Base-by-base conservation (phyloP, 2,113 vertebrate genomes). In the Cavia porcellus region DNA sequence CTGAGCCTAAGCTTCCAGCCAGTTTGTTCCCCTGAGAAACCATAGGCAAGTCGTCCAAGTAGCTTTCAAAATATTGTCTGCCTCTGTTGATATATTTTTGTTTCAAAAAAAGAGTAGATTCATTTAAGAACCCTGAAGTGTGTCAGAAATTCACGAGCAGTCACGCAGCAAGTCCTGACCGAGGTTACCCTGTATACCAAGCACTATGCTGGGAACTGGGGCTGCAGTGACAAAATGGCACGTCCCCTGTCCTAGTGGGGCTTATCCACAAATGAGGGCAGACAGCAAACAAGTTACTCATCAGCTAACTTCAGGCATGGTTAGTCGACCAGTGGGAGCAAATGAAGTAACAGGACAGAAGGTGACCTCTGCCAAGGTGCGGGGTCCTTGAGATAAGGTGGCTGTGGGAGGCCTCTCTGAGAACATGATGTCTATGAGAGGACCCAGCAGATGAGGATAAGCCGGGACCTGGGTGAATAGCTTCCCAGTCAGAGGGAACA, bases 21-120 rank as follows among this genome's bases (percentile, higher is more conserved):
- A 70, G 59, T 75, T 32, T 47, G 86, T 52, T 25, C 28, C 84
- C 62, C 59, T 24, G 35, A 86, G 70, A 91, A 77, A 75, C 59
- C 55, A 83, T 55, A 30, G 75, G 5, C 35, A 68, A 91, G 74
- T 14, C 47, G 38, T 62, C 70, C 79, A 52, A 55, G 38, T 74
- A 57, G 42, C 15, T 42, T 86, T 93, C 79, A 83, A 94, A 92
- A 81, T 59, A 47, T 15, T 77, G n/a, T 89, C 87, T 45, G 24
- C 35, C 32, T 7, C 55, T 93, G 50, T 7, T 80, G 47, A 86
- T 2, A 88, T 95, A 7, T 62, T 84, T 93, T 92, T 90, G 75
- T 47, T 86, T 35, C 5, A 70, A 86, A 97, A 86, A 17, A 24
- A 70, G 13, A 10, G 42, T 50, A 55, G 12, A 28, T 20, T 74